Evolutionary conservation across 2,888 invertebrate genomes (phyloP).

Genomic region (Neelides folsomi): DNA sequence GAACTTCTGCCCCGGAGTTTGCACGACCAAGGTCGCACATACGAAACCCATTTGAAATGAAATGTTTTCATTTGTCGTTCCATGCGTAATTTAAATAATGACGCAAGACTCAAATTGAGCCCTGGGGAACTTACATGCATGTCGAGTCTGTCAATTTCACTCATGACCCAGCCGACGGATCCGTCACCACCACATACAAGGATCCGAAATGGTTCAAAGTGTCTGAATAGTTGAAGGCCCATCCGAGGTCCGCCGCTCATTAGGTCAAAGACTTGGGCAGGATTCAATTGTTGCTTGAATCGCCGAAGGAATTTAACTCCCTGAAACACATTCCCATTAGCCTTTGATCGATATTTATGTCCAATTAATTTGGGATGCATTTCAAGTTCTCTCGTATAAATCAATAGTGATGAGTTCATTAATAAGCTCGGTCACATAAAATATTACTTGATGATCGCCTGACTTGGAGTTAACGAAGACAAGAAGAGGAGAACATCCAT

Average conservation of each 20-base stretch:
- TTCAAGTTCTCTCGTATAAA: no score
- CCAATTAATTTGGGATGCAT: no score
- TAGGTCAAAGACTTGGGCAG: constrained; percentile 94
- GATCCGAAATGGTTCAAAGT: constrained; percentile 90
- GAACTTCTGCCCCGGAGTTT: no score
- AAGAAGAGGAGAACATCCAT: constrained; percentile 62
- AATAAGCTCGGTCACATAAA: no score
- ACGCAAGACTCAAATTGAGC: neutral
- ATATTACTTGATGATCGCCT: constrained; percentile 70
- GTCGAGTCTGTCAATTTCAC: constrained; percentile 85
- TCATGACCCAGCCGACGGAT: constrained; percentile 93
- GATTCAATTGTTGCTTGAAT: constrained; percentile 88
- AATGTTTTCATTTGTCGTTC: no score
- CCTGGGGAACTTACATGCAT: constrained; percentile 64
- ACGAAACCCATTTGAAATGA: no score
- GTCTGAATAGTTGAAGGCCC: constrained; percentile 72
- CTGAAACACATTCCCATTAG: no score
- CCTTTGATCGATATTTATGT: no score
- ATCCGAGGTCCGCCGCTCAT: constrained; percentile 50
- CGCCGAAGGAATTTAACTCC: constrained; percentile 88
- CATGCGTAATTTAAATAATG: neutral
- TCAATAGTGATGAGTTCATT: no score
- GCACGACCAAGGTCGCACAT: no score
- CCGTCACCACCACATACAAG: constrained; percentile 96
- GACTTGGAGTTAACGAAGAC: constrained; percentile 97